Evolutionary conservation across 2,888 invertebrate genomes (phyloP).

Genomic region (Drosophila emarginata): DNA sequence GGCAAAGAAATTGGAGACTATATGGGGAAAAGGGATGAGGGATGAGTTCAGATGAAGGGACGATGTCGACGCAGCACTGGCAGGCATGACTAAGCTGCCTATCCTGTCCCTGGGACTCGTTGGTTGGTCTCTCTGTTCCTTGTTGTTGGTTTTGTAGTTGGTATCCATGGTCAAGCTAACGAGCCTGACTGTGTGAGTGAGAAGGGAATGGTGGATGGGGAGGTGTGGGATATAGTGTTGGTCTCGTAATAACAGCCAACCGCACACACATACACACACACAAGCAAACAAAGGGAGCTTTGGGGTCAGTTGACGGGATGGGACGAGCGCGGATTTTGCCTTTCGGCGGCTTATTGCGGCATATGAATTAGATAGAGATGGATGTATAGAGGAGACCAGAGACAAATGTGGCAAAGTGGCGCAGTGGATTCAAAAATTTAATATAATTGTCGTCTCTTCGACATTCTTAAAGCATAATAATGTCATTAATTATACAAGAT

Average conservation of each 20-base stretch:
- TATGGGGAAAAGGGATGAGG: not conserved
- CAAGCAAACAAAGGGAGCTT: conserved; percentile 31
- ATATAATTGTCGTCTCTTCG: conserved; percentile 43
- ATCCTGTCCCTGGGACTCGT: conserved; percentile 10
- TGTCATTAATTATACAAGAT: conserved; percentile 60
- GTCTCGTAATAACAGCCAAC: conserved; percentile 52
- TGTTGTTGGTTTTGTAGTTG: conserved; percentile 39
- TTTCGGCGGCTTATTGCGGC: conserved; percentile 44
- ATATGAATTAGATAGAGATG: conserved; percentile 17
- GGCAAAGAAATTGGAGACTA: not conserved
- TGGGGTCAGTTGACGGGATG: conserved; percentile 45
- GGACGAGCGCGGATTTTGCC: conserved; percentile 9
- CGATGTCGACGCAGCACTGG: conserved; percentile 48
- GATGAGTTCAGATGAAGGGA: conserved; percentile 29
- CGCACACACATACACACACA: conserved; percentile 46
- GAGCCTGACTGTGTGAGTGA: conserved; percentile 46
- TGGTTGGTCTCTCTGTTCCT: conserved; percentile 13
- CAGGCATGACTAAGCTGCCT: conserved; percentile 48
- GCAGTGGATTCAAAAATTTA: conserved; percentile 56
- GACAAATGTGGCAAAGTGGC: conserved; percentile 30
- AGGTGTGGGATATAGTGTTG: conserved; percentile 29
- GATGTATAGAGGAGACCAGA: not conserved
- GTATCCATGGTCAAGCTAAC: conserved; percentile 61
- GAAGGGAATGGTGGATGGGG: not conserved
- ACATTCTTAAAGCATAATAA: conserved; percentile 50